Percentiles rank a stretch among this genome's conserved stretches.
Conservation (phyloP, 2,888 invertebrate genomes). For the Liodrosophila aerea region DNA sequence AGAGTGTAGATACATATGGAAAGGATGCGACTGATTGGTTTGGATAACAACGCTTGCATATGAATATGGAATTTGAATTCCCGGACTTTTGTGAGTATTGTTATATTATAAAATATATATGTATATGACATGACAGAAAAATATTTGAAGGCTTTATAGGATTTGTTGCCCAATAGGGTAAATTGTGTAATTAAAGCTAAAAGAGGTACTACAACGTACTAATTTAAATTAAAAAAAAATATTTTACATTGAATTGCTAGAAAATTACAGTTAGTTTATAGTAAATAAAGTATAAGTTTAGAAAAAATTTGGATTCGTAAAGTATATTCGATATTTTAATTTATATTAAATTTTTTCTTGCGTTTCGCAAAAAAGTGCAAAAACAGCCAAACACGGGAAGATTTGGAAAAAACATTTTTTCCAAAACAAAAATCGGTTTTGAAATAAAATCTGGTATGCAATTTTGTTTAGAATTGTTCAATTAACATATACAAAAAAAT, state of each 20-base stretch:
- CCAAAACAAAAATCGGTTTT: too few species aligned
- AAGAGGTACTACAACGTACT: not conserved
- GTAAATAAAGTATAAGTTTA: not conserved
- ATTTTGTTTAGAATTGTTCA: too few species aligned
- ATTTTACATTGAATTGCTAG: too few species aligned
- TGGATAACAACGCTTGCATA: slow-evolving; percentile 57
- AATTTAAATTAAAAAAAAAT: too few species aligned
- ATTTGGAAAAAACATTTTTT: too few species aligned
- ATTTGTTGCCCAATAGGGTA: slow-evolving; percentile 5
- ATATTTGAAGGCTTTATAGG: not conserved
- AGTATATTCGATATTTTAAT: too few species aligned
- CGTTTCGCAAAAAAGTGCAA: too few species aligned
- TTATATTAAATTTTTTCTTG: too few species aligned
- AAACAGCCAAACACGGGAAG: too few species aligned
- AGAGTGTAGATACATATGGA: slow-evolving; percentile 25
- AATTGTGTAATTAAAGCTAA: slow-evolving; percentile 4
- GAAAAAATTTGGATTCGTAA: slow-evolving; percentile 2
- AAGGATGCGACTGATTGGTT: slow-evolving; percentile 70
- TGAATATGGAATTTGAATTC: slow-evolving; percentile 82
- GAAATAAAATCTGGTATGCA: too few species aligned
- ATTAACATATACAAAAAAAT: too few species aligned
- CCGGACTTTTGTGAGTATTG: slow-evolving; percentile 80
- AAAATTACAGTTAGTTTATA: too few species aligned
- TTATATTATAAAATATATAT: not conserved
- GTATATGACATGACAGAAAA: slow-evolving; percentile 1